These are phyloP conservation scores for Cuculus canorus DNA, from an alignment of 2,797 vertebrate genomes.

Conservation along the genomic window DNA sequence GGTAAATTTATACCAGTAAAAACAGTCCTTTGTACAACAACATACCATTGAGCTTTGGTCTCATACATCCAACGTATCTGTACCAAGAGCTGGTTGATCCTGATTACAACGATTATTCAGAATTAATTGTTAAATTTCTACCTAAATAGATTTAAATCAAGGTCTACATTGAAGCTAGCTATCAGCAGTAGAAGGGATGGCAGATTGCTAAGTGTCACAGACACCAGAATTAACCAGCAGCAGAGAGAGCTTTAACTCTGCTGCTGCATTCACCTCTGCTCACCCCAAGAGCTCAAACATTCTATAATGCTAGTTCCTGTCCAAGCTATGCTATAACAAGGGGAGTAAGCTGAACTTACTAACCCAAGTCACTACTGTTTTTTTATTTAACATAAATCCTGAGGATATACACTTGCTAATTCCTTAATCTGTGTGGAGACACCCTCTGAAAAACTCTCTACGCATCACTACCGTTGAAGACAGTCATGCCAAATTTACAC, in stretches of 20 bases:
- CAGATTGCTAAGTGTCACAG: neutral
- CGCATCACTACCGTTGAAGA: neutral
- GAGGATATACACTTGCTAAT: neutral
- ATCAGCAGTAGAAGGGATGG: neutral
- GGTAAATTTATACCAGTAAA: neutral
- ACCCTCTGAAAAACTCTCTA: neutral
- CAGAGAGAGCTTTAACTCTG: neutral
- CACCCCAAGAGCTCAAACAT: neutral
- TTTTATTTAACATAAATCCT: neutral
- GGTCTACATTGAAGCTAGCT: neutral
- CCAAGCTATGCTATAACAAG: neutral
- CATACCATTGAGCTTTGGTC: neutral
- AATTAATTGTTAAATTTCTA: neutral
- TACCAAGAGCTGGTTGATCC: neutral
- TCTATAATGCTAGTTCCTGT: neutral
- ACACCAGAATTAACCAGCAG: neutral
- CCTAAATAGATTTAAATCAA: neutral
- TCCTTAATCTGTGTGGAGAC: neutral
- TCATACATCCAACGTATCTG: neutral
- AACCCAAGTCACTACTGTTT: neutral
- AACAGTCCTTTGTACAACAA: neutral
- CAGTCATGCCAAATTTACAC: accelerated
- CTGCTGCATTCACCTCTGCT: neutral
- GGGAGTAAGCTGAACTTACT: neutral
- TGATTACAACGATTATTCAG: neutral